These are phyloP conservation scores for Galagoides demidoff DNA, from an alignment of 2,797 vertebrate species.

Conservation along the genomic window DNA sequence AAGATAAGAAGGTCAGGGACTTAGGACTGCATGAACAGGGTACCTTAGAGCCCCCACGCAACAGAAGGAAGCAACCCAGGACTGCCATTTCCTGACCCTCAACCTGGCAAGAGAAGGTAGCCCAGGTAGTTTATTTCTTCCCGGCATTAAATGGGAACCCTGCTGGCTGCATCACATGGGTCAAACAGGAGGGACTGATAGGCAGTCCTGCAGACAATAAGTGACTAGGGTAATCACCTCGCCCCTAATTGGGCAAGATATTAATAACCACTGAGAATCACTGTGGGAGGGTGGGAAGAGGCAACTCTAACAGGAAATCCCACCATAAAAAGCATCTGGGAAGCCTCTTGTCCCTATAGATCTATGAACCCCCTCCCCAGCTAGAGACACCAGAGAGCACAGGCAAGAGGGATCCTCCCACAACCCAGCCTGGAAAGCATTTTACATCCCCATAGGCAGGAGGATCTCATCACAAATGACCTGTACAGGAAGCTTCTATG, in stretches of 20 bases:
- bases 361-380: neutral
- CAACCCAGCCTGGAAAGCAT: neutral
- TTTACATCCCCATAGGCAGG: neutral
- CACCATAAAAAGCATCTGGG: neutral
- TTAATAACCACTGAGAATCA: neutral
- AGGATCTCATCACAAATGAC: neutral
- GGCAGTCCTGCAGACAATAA: neutral
- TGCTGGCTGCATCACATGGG: neutral
- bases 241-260: neutral
- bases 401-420: neutral
- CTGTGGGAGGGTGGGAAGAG: fast-evolving
- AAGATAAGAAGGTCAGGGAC: neutral
- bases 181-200: neutral
- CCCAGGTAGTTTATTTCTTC: neutral
- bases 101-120: neutral
- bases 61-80: neutral
- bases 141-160: neutral
- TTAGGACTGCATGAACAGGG: neutral
- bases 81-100: neutral
- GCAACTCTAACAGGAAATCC: neutral
- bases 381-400: neutral
- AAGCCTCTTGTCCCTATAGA: neutral
- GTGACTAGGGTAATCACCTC: neutral
- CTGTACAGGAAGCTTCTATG: neutral
- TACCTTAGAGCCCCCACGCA: neutral